Percentiles rank a stretch among this genome's conserved stretches.
Conservation (phyloP, 2,888 invertebrate species). For the Chromoteleia sp. region DNA sequence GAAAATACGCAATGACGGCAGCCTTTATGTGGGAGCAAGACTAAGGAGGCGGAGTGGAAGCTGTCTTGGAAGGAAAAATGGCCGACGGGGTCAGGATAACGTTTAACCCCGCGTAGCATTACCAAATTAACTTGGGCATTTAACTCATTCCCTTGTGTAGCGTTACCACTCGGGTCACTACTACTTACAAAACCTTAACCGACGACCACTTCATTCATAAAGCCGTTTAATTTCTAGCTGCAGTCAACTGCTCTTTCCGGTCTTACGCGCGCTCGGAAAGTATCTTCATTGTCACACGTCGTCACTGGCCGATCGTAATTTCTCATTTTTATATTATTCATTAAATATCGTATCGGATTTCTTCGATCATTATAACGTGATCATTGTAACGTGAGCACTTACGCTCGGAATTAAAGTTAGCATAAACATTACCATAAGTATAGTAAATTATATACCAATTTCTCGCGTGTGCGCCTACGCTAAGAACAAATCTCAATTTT, state of each 20-base stretch:
- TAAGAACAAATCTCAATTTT: no score
- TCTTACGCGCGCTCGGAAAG: constrained; percentile 31
- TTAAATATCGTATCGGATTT: constrained; percentile 9
- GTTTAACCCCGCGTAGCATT: constrained; percentile 80
- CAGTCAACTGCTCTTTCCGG: constrained; percentile 79
- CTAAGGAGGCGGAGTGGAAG: constrained; percentile 53
- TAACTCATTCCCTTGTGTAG: constrained; percentile 76
- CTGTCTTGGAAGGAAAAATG: constrained; percentile 58
- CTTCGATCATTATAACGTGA: no score
- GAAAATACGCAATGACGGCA: constrained; percentile 46
- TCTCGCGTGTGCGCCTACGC: no score
- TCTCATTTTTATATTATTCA: constrained; percentile 7
- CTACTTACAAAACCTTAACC: constrained; percentile 59
- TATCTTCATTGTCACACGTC: constrained; percentile 41
- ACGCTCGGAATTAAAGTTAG: no score
- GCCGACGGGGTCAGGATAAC: constrained; percentile 77
- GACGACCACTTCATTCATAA: constrained; percentile 75
- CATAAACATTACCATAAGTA: no score
- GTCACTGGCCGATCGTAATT: constrained; percentile 29
- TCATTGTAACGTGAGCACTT: no score
- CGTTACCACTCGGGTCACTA: constrained; percentile 59
- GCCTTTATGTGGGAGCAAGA: constrained; percentile 42
- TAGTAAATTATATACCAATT: no score
- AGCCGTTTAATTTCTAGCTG: constrained; percentile 77
- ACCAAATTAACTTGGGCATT: constrained; percentile 81